phyloP scores from a whole-genome alignment of 2,113 vertebrate genomes.

The Corythaixoides concolor region DNA sequence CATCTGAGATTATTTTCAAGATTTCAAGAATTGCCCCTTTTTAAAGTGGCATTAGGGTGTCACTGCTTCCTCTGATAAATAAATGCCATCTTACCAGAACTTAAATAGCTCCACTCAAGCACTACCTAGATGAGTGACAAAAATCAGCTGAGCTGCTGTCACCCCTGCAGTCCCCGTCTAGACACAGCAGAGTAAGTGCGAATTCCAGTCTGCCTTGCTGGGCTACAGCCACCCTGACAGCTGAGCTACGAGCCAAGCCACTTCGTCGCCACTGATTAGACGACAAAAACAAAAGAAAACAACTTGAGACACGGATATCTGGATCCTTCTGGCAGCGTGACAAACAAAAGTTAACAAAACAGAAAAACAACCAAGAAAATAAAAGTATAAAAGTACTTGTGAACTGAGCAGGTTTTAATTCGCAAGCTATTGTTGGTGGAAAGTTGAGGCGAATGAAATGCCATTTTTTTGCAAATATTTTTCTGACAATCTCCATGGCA shows the following conservation, averaged over 20 bases:
- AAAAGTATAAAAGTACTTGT: background rate
- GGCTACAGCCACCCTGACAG: conserved; percentile 8
- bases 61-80: conserved; percentile 4
- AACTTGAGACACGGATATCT: background rate
- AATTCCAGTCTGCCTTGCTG: conserved; percentile 11
- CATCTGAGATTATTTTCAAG: background rate
- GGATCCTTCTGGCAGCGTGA: background rate
- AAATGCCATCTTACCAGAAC: conserved; percentile 2
- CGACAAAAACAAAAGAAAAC: background rate
- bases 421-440: background rate
- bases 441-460: background rate
- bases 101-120: conserved; percentile 23
- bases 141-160: conserved; percentile 42
- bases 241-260: background rate
- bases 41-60: background rate
- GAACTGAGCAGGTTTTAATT: background rate
- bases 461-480: background rate
- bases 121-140: conserved; percentile 48
- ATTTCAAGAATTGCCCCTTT: background rate
- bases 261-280: background rate
- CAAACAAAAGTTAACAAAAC: background rate
- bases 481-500: background rate
- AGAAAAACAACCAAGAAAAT: background rate
- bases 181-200: background rate
- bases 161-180: conserved; percentile 31